Conservation (phyloP, 2,113 vertebrate genomes). For the Sitta europaea region DNA sequence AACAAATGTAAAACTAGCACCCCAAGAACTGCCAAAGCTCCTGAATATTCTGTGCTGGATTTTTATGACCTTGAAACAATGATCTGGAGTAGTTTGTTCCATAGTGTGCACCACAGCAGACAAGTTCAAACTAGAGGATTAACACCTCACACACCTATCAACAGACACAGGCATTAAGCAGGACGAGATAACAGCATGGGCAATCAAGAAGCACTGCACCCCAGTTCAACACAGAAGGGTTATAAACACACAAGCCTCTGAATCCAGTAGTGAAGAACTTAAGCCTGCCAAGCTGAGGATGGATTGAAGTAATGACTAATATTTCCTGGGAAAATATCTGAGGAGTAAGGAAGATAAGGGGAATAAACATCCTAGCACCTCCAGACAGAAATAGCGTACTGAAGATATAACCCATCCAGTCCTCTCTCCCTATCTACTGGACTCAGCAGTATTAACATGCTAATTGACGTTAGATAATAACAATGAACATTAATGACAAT, state of each 20-base stretch:
- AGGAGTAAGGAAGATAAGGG: slow-evolving; percentile 38
- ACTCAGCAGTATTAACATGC: not conserved
- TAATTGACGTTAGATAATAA: slow-evolving; percentile 12
- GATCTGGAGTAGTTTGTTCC: slow-evolving; percentile 4
- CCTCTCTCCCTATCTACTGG: not conserved
- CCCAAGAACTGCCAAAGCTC: not conserved
- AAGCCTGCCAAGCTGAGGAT: slow-evolving; percentile 57
- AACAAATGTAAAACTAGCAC: not conserved
- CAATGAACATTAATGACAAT: not conserved
- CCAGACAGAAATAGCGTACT: not conserved
- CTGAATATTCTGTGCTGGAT: not conserved
- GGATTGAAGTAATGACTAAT: slow-evolving; percentile 63
- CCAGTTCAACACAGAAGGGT: slow-evolving; percentile 51
- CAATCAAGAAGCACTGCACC: slow-evolving; percentile 56
- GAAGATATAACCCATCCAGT: not conserved
- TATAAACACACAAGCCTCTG: slow-evolving; percentile 57
- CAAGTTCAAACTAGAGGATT: slow-evolving; percentile 54
- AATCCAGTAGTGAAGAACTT: slow-evolving; percentile 56
- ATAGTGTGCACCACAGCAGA: slow-evolving; percentile 2
- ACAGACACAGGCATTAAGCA: slow-evolving; percentile 57
- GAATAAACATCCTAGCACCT: slow-evolving; percentile 45
- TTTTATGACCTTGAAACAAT: slow-evolving; percentile 61
- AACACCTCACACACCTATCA: slow-evolving; percentile 69
- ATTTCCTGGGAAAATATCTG: slow-evolving; percentile 37
- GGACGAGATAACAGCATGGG: slow-evolving; percentile 65